Base-by-base conservation (phyloP, 2,797 vertebrate species). In the Amazona finschi region DNA sequence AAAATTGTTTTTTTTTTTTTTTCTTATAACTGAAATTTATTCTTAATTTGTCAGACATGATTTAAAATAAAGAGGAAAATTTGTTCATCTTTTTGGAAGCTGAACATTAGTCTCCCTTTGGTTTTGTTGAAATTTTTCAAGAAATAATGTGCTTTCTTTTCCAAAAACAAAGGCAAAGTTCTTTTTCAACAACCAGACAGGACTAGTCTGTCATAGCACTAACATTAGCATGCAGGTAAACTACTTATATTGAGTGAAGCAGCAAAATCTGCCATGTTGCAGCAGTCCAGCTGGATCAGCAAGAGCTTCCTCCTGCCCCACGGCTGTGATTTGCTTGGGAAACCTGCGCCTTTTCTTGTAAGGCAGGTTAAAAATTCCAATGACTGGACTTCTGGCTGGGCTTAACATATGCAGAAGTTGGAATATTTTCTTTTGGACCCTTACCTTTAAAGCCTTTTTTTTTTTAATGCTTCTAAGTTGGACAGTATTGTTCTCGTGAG, bases 401-500 rank as follows among this genome's bases (percentile, higher is more conserved):
- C 31, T 87, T 57, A n/a, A 12, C 1, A 1, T 10, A 14, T 5
- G 18, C 5, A 36, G 39, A 50, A 43, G 5, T 8, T 80, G 24
- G 50, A 66, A 84, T 46, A 50, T 81, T 24, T 39, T 55, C 10
- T 75, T 81, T 9, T 74, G 36, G 50, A 62, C 78, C 43, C 50
- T 75, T 21, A n/a, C 43, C 13, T 74, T 86, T 50, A 78, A 58
- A 55, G 3, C 5, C 33, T 7, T 70, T 53, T 7, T 60, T 61
- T 74, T 15, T 62, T 19, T 46, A 70, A 5, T 13, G 1, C 7
- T 67, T 52, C 1, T 6, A 66, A 7, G 1, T 10, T 44, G 8
- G 31, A 22, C 20, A 49, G 30, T 31, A 15, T 4, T 64, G 15
- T 44, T 25, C 44, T 43, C 43, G 24, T 33, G 44, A 66, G 12